A percentile compares a stretch with the other conserved stretches of the same genome.
Conservation (phyloP, 1,140 invertebrate genomes). For the Aphelinus atriplicis region DNA sequence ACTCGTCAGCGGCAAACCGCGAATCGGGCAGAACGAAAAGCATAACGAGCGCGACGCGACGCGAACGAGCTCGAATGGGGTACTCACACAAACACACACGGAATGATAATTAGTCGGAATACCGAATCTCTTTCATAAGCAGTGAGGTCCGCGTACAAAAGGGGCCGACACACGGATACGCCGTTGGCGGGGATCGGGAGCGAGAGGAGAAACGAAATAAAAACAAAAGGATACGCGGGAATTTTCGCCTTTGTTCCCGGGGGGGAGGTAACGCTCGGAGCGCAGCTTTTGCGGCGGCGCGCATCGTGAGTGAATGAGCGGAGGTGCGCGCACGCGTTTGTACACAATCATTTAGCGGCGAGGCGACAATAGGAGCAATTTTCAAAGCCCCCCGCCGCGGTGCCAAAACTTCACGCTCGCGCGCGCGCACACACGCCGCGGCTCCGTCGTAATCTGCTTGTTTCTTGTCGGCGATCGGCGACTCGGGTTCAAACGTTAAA, state of each 20-base stretch:
- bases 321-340: neutral
- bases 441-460: neutral
- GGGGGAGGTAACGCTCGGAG: no score
- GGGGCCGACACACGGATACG: no score
- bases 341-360: conserved; percentile 26
- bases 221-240: neutral
- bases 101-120: neutral
- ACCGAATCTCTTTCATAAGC: no score
- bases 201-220: neutral
- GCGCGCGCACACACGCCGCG: neutral
- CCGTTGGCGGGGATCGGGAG: no score
- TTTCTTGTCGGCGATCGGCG: conserved; percentile 10
- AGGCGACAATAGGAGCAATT: conserved; percentile 37
- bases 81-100: neutral
- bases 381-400: conserved; percentile 25
- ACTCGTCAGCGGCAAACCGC: no score
- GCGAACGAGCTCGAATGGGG: no score
- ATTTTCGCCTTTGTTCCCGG: no score
- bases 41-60: no score
- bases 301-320: neutral
- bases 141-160: no score
- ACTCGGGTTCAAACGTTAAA: neutral
- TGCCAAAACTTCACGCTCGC: conserved; percentile 30
- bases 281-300: neutral
- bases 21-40: no score